A percentile compares a stretch with the other conserved stretches of the same genome.
These are phyloP conservation scores for Pitta sordida DNA, from an alignment of 2,113 vertebrate species.

Conservation along the genomic window DNA sequence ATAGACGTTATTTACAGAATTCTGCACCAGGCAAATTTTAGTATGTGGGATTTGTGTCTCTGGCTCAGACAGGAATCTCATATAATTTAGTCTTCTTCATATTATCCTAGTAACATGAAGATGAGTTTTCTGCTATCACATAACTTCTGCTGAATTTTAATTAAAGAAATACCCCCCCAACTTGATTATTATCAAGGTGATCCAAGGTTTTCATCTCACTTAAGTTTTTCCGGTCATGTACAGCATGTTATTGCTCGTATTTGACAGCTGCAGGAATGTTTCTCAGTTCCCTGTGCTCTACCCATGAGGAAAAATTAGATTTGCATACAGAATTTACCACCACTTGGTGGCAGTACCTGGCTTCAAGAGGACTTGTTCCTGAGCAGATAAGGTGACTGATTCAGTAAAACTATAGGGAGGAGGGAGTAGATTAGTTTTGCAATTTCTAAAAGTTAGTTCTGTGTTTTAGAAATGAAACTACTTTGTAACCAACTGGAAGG, in stretches of 20 bases:
- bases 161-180: background rate
- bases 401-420: background rate
- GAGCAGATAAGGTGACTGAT: background rate
- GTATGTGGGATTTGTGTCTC: background rate
- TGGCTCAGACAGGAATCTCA: background rate
- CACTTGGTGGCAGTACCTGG: constrained; percentile 79
- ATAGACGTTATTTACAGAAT: background rate
- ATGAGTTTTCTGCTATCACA: background rate
- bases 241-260: background rate
- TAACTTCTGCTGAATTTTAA: background rate
- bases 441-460: background rate
- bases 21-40: background rate
- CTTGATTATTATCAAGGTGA: background rate
- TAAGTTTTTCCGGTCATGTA: background rate
- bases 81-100: background rate
- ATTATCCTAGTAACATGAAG: background rate
- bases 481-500: background rate
- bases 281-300: background rate
- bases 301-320: background rate
- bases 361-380: constrained; percentile 54
- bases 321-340: constrained; percentile 40
- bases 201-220: background rate
- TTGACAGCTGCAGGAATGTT: background rate
- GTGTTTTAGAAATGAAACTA: background rate
- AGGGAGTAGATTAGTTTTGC: background rate